phyloP scores from a whole-genome alignment of 30 jellyfish, hydroid and myxozoan species.

The Catostylus mosaicus region DNA sequence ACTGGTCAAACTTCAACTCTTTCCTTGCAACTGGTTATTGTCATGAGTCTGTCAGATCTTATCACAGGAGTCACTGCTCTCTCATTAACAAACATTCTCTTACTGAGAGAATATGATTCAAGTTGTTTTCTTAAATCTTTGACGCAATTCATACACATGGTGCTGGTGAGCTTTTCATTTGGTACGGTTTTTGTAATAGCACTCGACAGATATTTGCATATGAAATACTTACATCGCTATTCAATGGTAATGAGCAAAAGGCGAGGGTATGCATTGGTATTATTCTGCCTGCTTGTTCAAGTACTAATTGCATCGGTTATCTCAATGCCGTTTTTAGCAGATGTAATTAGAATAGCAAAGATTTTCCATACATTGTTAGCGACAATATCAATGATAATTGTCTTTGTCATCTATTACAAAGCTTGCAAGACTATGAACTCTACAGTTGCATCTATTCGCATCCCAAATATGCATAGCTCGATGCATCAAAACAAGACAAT shows the following conservation, averaged over 20 bases:
- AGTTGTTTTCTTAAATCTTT: background rate
- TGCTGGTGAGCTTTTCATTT: background rate
- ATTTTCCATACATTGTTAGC: background rate
- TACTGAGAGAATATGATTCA: background rate
- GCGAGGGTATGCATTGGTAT: background rate
- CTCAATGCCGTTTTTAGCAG: background rate
- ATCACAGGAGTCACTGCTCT: slow-evolving; percentile 3
- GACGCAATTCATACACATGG: slow-evolving; percentile 7
- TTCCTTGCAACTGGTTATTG: slow-evolving; percentile 15
- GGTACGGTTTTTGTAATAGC: slow-evolving; percentile 7
- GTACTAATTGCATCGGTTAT: background rate
- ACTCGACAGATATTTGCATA: slow-evolving; percentile 34
- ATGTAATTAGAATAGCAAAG: background rate
- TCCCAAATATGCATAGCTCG: background rate
- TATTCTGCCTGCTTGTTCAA: background rate
- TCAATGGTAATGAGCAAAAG: slow-evolving; percentile 14
- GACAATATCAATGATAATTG: background rate
- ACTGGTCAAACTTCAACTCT: slow-evolving; percentile 18
- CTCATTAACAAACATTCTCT: background rate
- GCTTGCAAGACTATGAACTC: slow-evolving; percentile 6
- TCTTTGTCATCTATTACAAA: slow-evolving; percentile 15
- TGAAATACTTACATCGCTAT: slow-evolving; percentile 14
- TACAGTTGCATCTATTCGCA: background rate
- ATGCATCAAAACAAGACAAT: slow-evolving; percentile 7
- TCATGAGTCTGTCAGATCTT: slow-evolving; percentile 25